These are phyloP conservation scores for Globicephala melas DNA, from an alignment of 2,113 vertebrate species.

Conservation along the genomic window DNA sequence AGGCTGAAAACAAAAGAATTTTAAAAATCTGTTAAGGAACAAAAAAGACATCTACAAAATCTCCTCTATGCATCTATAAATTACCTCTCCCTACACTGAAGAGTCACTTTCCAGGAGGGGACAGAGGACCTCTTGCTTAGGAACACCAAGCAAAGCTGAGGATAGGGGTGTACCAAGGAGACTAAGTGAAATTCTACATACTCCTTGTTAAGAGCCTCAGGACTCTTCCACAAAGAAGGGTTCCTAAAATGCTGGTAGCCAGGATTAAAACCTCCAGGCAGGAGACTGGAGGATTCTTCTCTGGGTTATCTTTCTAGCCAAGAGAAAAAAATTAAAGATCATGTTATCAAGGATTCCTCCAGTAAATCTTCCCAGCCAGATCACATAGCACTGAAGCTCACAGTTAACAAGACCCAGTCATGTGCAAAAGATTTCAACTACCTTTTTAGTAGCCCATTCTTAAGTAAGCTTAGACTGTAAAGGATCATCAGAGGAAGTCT, in stretches of 20 bases:
- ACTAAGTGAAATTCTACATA: not conserved
- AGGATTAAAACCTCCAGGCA: not conserved
- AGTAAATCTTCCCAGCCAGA: not conserved
- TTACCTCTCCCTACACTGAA: not conserved
- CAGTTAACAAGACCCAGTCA: not conserved
- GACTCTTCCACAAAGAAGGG: not conserved
- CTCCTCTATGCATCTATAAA: not conserved
- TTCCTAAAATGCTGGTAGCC: not conserved
- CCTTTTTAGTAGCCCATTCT: not conserved
- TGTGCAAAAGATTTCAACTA: not conserved
- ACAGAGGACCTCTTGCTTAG: not conserved
- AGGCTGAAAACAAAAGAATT: not conserved
- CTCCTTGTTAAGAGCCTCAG: not conserved
- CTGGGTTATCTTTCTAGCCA: not conserved
- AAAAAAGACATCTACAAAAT: not conserved
- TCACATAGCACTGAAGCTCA: not conserved
- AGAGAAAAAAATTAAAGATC: not conserved
- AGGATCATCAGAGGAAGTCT: not conserved
- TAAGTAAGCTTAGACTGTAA: not conserved
- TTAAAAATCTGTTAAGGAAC: not conserved
- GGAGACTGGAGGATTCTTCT: not conserved
- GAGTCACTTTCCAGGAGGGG: not conserved
- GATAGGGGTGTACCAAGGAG: not conserved
- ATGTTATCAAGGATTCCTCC: not conserved
- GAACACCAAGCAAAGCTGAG: not conserved